Percentiles rank a stretch among this genome's conserved stretches.
phyloP scores from a whole-genome alignment of 53 echinoderm and acorn worm species.

The Holothuria scabra region DNA sequence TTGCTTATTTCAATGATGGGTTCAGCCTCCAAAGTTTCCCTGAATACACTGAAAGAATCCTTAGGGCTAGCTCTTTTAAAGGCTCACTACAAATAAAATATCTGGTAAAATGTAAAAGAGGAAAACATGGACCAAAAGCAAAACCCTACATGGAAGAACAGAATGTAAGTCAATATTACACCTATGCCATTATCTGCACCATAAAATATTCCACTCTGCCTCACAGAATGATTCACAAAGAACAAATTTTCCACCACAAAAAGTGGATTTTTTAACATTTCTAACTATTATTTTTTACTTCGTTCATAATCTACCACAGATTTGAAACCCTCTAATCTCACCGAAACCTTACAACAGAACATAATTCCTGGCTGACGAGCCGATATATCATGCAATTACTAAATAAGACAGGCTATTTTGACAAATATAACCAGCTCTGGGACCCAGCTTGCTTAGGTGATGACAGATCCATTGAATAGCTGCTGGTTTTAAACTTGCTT shows the following conservation, averaged over 20 bases:
- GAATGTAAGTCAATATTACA: too few relatives aligned
- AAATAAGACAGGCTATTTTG: conserved; percentile 41
- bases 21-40: too few relatives aligned
- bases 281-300: background rate
- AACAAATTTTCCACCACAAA: background rate
- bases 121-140: too few relatives aligned
- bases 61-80: too few relatives aligned
- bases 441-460: conserved; percentile 20
- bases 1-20: too few relatives aligned
- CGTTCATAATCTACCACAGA: background rate
- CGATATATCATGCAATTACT: conserved; percentile 44
- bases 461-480: conserved; percentile 10
- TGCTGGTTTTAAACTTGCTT: conserved; percentile 13
- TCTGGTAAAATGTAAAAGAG: too few relatives aligned
- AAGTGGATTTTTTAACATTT: background rate
- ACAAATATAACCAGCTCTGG: conserved; percentile 38
- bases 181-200: too few relatives aligned
- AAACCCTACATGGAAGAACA: too few relatives aligned
- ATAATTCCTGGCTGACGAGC: background rate
- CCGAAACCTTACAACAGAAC: conserved; percentile 17
- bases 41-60: too few relatives aligned
- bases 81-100: too few relatives aligned
- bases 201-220: too few relatives aligned
- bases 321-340: background rate
- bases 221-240: conserved; percentile 9